Evolutionary conservation across 2,797 vertebrate genomes (phyloP).

Genomic region (Anomalospiza imberbis): DNA sequence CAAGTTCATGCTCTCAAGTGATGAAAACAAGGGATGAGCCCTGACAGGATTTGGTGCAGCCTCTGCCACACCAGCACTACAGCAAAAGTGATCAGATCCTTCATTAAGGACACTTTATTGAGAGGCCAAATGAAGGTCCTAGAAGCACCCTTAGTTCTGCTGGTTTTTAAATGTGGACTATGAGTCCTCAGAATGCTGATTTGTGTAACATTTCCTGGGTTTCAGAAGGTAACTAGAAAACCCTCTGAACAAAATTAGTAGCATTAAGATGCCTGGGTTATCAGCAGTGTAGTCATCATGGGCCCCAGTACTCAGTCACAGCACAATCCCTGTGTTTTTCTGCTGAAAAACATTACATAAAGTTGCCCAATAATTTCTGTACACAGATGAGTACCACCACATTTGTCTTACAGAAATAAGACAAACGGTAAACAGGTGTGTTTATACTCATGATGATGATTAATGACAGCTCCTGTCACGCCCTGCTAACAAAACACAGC

Average conservation of each 20-base stretch:
- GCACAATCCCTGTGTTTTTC: background rate
- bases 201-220: background rate
- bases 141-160: background rate
- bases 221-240: background rate
- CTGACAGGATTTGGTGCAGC: rapidly evolving
- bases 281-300: rapidly evolving
- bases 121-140: background rate
- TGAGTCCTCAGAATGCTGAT: background rate
- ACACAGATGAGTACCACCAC: background rate
- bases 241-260: background rate
- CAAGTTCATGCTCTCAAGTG: background rate
- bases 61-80: background rate
- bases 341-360: background rate
- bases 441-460: background rate
- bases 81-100: background rate
- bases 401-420: background rate
- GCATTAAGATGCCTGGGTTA: background rate
- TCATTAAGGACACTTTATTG: background rate
- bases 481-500: background rate
- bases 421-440: background rate
- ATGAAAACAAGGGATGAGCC: background rate
- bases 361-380: background rate
- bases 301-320: background rate
- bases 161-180: background rate
- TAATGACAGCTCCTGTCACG: background rate